Percentiles rank a stretch among this genome's conserved stretches.
These are phyloP conservation scores for Pelodiscus sinensis DNA, from an alignment of 2,113 vertebrate species.

Conservation along the genomic window DNA sequence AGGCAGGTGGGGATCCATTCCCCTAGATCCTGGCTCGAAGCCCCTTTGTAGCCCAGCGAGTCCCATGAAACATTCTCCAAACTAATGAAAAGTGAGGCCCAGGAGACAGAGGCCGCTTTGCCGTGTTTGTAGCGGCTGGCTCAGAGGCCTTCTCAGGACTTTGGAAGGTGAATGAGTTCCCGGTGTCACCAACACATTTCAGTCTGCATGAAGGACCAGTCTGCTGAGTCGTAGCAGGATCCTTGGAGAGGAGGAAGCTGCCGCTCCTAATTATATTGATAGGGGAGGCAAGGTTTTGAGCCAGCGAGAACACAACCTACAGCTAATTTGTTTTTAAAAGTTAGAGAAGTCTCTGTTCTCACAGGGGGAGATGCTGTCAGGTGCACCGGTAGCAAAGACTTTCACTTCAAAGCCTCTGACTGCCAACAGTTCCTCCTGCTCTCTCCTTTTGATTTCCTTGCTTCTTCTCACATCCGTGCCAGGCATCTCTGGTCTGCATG, in stretches of 20 bases:
- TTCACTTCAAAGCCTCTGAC: neutral
- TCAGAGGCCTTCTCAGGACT: neutral
- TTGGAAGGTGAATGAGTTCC: constrained; percentile 4
- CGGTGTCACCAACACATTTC: neutral
- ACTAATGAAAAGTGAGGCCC: neutral
- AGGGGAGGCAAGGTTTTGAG: neutral
- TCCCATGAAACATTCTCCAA: neutral
- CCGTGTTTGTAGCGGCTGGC: neutral
- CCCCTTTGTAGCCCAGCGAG: neutral
- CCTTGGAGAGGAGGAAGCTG: neutral
- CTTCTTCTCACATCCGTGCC: neutral
- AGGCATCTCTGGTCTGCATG: neutral
- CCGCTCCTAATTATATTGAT: rapidly evolving
- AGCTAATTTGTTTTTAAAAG: neutral
- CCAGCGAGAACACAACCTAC: neutral
- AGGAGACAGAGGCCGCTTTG: neutral
- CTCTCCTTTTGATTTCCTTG: neutral
- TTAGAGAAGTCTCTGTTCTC: neutral
- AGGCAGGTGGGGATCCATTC: rapidly evolving
- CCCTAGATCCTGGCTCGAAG: neutral
- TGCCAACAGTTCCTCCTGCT: neutral
- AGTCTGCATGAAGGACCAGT: neutral
- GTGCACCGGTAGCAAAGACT: rapidly evolving
- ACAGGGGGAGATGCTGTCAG: neutral
- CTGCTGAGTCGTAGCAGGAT: neutral